Conservation (phyloP, 2,797 vertebrate species). For the Ciconia nigra region DNA sequence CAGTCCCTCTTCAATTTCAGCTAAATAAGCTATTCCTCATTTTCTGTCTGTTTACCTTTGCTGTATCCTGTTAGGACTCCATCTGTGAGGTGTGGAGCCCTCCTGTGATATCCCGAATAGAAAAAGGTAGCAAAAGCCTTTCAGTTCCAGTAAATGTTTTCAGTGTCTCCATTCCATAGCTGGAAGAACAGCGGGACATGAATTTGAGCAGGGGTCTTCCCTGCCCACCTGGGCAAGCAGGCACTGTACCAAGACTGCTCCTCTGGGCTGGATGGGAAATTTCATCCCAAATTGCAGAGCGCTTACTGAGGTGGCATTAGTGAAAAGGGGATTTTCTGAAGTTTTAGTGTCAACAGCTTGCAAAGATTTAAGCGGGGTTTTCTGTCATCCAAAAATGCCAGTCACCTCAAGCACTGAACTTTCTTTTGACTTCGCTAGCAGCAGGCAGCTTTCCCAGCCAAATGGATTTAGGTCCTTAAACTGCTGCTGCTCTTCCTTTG, state of each 20-base stretch:
- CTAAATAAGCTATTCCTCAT: slow-evolving; percentile 8
- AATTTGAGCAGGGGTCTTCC: not conserved
- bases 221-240: not conserved
- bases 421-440: not conserved
- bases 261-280: not conserved
- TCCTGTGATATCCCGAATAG: not conserved
- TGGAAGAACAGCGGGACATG: not conserved
- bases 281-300: not conserved
- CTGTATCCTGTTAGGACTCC: slow-evolving; percentile 20
- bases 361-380: not conserved
- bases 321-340: not conserved
- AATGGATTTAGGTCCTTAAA: not conserved
- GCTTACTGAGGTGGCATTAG: not conserved
- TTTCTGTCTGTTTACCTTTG: slow-evolving; percentile 27
- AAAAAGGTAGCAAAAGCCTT: not conserved
- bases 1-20: not conserved
- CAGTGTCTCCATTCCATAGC: not conserved
- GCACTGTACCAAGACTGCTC: not conserved
- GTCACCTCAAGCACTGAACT: not conserved
- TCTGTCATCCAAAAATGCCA: not conserved
- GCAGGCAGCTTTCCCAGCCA: slow-evolving; percentile 18
- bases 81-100: not conserved
- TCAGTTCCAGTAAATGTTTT: not conserved
- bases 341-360: not conserved
- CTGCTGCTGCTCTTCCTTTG: not conserved